Base-by-base conservation (phyloP, 1,140 invertebrate species). In the Neotoxoptera formosana region DNA sequence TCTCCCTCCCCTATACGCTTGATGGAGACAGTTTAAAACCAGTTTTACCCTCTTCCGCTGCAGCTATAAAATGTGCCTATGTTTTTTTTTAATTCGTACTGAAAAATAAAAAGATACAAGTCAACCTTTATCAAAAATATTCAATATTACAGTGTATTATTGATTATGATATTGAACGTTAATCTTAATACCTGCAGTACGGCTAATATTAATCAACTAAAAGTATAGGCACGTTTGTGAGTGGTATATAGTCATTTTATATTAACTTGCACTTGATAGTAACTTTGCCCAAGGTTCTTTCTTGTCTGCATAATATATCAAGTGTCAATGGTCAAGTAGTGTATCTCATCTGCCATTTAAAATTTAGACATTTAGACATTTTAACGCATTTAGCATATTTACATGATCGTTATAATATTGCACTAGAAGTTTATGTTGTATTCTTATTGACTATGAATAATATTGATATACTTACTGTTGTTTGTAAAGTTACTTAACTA, bases 301-400 rank as follows among this genome's bases (percentile, higher is more conserved):
- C 41, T 60, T 21, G 3, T 20, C 53, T n/a, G 60, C 60, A 36
- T 11, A 41, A 30, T 47, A 30, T 91, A 83, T 21, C 60, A 25
- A 45, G 45, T n/a, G n/a, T 41, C 41, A 76, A 91, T 48, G n/a
- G 45, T 53, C 90, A 91, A 76, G 60, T 91, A 21, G 53, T 41
- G 41, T 47, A 30, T 67, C 45, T 76, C 60, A 30, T 36, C 41
- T 76, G 41, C n/a, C 90, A 48, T 45, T 91, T 1, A 48, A 90
- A 81, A 45, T 47, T 4, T 47, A 86, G 2, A 86, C 41, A 45
- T 47, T 4, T 47, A 86, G 2, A 86, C 41, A 21, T 81, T 30
- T 91, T 45, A 25, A 30, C 20, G 90, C 34, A 76, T 67, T 81
- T 81, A 47, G 14, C 34, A 87, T 87, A 48, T 34, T 87, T 86